Conservation (phyloP, 2,888 invertebrate species). For the Pherbina coryleti region DNA sequence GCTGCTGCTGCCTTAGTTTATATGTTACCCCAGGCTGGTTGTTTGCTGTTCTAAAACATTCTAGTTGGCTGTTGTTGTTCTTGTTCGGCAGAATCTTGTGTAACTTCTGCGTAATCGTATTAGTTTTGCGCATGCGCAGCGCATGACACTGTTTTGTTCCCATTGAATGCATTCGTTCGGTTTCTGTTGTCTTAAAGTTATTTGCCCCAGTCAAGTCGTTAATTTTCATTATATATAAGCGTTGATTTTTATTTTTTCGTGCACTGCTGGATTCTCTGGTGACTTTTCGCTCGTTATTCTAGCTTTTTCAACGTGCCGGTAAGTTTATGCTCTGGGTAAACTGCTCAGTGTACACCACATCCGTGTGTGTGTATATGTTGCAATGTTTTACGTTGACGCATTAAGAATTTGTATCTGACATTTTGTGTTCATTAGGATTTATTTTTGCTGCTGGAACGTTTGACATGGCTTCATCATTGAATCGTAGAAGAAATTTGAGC, state of each 20-base stretch:
- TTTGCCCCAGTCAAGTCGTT: constrained; percentile 18
- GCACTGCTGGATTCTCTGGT: not conserved
- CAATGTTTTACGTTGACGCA: not conserved
- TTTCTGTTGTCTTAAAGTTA: constrained; percentile 7
- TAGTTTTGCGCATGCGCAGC: constrained; percentile 18
- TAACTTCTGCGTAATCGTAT: constrained; percentile 15
- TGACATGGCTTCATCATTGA: not conserved
- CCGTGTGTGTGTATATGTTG: not conserved
- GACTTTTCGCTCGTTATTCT: too few relatives aligned
- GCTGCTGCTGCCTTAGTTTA: constrained; percentile 35
- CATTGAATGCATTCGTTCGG: not conserved
- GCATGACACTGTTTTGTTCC: not conserved
- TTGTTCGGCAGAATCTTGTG: not conserved
- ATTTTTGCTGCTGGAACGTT: too few relatives aligned
- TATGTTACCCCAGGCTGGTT: constrained; percentile 13
- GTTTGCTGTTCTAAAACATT: not conserved
- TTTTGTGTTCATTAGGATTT: too few relatives aligned
- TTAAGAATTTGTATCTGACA: not conserved
- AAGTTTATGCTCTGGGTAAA: not conserved
- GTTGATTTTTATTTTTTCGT: constrained; percentile 23
- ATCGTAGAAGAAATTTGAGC: too few relatives aligned
- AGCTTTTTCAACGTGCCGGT: not conserved
- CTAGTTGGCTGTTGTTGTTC: too few relatives aligned
- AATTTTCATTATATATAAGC: constrained; percentile 31
- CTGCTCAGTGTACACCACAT: not conserved